These are phyloP conservation scores for Opisthocomus hoazin DNA, from an alignment of 2,113 vertebrate genomes.

Conservation along the genomic window DNA sequence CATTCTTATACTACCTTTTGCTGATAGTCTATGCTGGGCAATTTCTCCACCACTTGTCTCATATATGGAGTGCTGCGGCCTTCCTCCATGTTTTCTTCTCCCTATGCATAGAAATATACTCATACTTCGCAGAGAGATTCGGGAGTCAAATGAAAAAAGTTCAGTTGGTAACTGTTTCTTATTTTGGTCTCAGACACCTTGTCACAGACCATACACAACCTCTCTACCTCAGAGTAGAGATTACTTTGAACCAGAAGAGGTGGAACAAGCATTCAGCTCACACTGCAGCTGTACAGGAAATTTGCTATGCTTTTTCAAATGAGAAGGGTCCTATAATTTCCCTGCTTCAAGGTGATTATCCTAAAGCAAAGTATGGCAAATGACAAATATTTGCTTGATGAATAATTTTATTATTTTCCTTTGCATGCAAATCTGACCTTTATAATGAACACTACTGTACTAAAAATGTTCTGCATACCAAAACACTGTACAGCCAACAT, in stretches of 20 bases:
- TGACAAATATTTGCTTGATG: slow-evolving; percentile 55
- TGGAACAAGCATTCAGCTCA: not conserved
- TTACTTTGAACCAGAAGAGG: not conserved
- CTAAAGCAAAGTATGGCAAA: slow-evolving; percentile 33
- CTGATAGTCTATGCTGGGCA: not conserved
- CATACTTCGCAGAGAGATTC: not conserved
- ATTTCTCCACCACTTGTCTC: not conserved
- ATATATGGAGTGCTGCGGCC: not conserved
- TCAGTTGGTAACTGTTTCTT: not conserved
- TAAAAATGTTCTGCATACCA: slow-evolving; percentile 50
- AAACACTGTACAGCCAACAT: slow-evolving; percentile 52
- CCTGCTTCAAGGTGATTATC: slow-evolving; percentile 6
- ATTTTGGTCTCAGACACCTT: not conserved
- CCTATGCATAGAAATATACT: not conserved
- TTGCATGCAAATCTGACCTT: slow-evolving; percentile 62
- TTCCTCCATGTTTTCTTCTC: not conserved
- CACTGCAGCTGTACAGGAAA: not conserved
- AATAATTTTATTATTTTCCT: slow-evolving; percentile 51
- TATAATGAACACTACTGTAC: slow-evolving; percentile 53
- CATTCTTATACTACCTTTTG: not conserved
- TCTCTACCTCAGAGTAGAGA: not conserved
- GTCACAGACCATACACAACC: not conserved
- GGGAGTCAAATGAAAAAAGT: not conserved
- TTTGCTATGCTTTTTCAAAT: not conserved
- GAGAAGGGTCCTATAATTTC: not conserved